These are phyloP conservation scores for Plagiodera versicolora DNA, from an alignment of 2,888 invertebrate species.

Conservation along the genomic window DNA sequence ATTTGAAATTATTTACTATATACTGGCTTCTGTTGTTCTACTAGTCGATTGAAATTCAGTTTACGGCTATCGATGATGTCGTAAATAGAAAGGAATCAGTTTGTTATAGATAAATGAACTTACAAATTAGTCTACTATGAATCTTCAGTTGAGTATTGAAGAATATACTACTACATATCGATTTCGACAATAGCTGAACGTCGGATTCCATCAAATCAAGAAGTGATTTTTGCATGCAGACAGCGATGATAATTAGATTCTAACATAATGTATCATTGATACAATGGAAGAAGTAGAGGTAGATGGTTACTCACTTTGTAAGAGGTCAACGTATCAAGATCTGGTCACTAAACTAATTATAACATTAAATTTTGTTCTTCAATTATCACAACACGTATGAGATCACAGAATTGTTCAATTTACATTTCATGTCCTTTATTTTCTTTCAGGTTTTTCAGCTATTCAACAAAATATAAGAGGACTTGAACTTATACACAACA, in stretches of 20 bases:
- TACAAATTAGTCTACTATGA: no score
- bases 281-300: conserved; percentile 1
- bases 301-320: not conserved
- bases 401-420: conserved; percentile 1
- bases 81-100: not conserved
- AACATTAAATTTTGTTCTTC: not conserved
- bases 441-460: not conserved
- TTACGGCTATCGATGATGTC: not conserved
- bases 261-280: not conserved
- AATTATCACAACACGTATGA: not conserved
- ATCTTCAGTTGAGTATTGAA: no score
- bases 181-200: no score
- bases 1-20: no score
- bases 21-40: no score
- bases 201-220: no score
- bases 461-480: not conserved
- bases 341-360: not conserved
- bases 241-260: no score
- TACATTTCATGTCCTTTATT: not conserved
- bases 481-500: not conserved
- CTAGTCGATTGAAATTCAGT: not conserved
- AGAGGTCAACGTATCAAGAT: not conserved
- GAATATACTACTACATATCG: no score
- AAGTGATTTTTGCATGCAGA: no score
- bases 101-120: no score